Evolutionary conservation across 2,797 vertebrate species (phyloP).

Genomic region (Octomys mimax): DNA sequence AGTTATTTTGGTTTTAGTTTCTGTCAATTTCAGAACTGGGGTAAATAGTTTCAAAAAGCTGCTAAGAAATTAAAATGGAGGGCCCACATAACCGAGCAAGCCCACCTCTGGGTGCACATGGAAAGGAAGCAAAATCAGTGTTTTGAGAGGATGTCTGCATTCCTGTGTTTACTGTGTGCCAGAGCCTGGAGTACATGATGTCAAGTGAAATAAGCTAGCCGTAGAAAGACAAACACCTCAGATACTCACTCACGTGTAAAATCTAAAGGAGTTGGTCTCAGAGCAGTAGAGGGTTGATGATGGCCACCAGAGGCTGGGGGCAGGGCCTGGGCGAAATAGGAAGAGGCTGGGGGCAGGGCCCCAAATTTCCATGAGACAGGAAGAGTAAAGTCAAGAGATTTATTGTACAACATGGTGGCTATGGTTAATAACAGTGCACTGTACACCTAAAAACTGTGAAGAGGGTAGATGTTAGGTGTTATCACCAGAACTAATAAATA

Average conservation of each 20-base stretch:
- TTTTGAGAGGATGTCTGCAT: background rate
- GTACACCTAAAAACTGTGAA: background rate
- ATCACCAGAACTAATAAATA: background rate
- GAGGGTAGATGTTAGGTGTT: background rate
- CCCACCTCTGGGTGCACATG: background rate
- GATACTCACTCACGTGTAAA: background rate
- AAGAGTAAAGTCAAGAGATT: background rate
- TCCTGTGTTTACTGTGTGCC: background rate
- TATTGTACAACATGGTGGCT: background rate
- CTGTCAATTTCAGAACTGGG: background rate
- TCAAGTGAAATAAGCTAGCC: background rate
- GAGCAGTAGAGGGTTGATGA: background rate
- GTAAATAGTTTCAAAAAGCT: background rate
- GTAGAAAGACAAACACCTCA: background rate
- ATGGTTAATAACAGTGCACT: background rate
- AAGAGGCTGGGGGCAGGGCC: background rate
- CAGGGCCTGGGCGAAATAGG: no score
- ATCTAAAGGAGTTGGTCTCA: background rate
- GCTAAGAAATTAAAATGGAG: background rate
- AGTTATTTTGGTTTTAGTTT: background rate
- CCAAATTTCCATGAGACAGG: background rate
- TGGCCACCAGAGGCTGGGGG: background rate
- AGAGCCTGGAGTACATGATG: background rate
- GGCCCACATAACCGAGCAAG: background rate
- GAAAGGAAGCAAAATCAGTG: background rate